Conservation (phyloP, 2,888 invertebrate genomes). For the Dorcus parallelipipedus region DNA sequence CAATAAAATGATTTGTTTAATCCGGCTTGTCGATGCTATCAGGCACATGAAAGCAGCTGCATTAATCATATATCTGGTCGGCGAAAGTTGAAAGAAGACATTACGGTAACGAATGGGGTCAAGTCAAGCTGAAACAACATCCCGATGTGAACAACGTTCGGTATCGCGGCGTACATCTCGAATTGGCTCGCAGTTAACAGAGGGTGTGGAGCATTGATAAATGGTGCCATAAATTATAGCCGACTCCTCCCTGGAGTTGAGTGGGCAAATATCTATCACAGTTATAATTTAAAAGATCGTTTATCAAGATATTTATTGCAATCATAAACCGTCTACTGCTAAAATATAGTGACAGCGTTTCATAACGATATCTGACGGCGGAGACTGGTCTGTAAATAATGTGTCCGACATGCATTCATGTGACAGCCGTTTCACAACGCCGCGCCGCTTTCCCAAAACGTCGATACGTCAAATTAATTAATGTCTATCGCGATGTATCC, state of each 20-base stretch:
- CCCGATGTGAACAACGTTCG: conserved; percentile 36
- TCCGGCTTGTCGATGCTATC: conserved; percentile 33
- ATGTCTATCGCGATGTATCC: conserved; percentile 32
- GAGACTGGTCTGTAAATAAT: conserved; percentile 29
- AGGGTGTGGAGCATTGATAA: conserved; percentile 53
- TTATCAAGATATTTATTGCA: conserved; percentile 52
- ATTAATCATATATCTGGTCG: conserved; percentile 35
- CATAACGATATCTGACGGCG: conserved; percentile 30
- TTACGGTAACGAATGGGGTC: conserved; percentile 50
- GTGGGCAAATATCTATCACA: conserved; percentile 53
- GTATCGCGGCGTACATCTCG: conserved; percentile 55
- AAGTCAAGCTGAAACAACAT: conserved; percentile 50
- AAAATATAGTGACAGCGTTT: conserved; percentile 41
- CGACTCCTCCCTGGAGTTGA: conserved; percentile 50
- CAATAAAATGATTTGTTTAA: conserved; percentile 39
- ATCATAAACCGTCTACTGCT: conserved; percentile 47
- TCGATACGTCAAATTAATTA: conserved; percentile 37
- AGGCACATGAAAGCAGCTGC: conserved; percentile 8
- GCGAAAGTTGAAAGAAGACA: conserved; percentile 51
- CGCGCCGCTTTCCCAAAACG: conserved; percentile 24
- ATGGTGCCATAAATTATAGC: conserved; percentile 50
- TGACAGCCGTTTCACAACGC: conserved; percentile 20
- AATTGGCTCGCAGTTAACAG: conserved; percentile 55
- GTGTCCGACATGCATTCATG: conserved; percentile 23
- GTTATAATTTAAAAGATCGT: conserved; percentile 53